A percentile compares a stretch with the other conserved stretches of the same genome.
These are phyloP conservation scores for Pantherophis guttatus DNA, from an alignment of 2,113 vertebrate species.

Conservation along the genomic window DNA sequence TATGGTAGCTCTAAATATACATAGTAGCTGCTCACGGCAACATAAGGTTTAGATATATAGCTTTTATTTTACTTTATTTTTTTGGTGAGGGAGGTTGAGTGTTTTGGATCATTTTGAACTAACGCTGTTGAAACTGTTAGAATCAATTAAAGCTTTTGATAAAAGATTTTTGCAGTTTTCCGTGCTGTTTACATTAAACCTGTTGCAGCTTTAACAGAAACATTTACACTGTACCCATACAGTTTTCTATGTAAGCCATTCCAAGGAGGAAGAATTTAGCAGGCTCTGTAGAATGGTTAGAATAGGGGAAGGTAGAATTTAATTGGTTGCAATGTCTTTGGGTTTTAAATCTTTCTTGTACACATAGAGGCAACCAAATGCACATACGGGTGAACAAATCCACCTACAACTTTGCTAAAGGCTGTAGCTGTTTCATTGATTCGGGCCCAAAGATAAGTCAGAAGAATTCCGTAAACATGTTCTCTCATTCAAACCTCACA, in stretches of 20 bases:
- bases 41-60: background rate
- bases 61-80: background rate
- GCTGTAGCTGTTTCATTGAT: background rate
- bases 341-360: background rate
- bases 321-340: background rate
- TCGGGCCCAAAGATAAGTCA: background rate
- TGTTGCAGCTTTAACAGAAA: background rate
- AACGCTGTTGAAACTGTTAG: background rate
- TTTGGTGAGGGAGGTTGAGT: background rate
- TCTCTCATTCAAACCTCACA: background rate
- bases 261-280: background rate
- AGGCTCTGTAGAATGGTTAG: background rate
- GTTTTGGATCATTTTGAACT: background rate
- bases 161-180: background rate
- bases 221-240: background rate
- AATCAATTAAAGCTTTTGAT: constrained; percentile 17
- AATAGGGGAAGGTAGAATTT: background rate
- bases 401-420: background rate
- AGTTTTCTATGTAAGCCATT: background rate
- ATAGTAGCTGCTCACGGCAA: background rate
- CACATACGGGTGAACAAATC: background rate
- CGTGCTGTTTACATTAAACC: background rate
- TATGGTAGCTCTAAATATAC: background rate
- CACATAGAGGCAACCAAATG: background rate
- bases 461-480: background rate